Base-by-base conservation (phyloP, 2,113 vertebrate species). In the Pachyramphus minor region DNA sequence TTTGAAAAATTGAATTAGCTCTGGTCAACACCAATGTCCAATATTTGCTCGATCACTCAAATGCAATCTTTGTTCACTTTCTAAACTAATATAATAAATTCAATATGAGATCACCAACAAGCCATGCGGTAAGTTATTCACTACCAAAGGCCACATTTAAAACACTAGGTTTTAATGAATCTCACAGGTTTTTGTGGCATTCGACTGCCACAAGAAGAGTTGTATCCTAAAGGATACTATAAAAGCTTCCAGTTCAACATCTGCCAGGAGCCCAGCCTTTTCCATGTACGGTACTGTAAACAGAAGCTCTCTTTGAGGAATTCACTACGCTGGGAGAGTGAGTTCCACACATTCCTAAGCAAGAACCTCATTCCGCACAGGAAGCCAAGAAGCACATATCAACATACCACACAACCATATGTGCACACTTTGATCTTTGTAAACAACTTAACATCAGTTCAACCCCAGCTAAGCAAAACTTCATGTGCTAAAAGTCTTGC, bases 311-410 rank as follows among this genome's bases (percentile, higher is more conserved):
- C 91, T 94, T 91, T 84, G 69, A 95, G 89, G 95, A 96, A 96
- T 94, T 89, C 9, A 12, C 66, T 96, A 47, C 27, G 84, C 91
- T 49, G 84, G 83, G 55, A 93, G 66, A 92, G 35, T 0, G 1
- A 93, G 95, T 95, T 96, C 94, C 96, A 92, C 81, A 41, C 96
- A 96, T 97, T 97, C 96, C 91, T 96, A 59, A 89, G 69, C 74
- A 80, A 95, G 81, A 96, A 67, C 47, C 84, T 96, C 95, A 95
- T 71, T 64, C 66, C 42, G 63, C 66, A 79, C 87, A 91, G 92
- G 92, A 96, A 93, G 91, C 93, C 92, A 96, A 95, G 68, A 67
- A 86, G 90, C 76, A 73, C 84, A 90, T 22, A 95, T 81, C 93
- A 92, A 63, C 84, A 76, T 69, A 89, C 78, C 92, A 77, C 2